A percentile compares a stretch with the other conserved stretches of the same genome.
Conservation (phyloP, 92 coral and sea anemone species). For the Bergia sp. region DNA sequence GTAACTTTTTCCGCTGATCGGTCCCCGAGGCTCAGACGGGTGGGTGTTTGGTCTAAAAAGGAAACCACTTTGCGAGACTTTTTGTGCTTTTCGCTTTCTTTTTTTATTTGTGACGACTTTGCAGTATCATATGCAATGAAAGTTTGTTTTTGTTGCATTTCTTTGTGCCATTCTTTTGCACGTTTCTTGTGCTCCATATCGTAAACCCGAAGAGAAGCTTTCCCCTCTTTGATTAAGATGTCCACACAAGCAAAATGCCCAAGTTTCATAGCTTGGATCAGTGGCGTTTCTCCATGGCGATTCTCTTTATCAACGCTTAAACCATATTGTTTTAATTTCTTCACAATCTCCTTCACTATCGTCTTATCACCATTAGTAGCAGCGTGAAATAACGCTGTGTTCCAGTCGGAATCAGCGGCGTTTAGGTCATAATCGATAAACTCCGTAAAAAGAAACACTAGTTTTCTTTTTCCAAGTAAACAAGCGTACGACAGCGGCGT, state of each 20-base stretch:
- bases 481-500: constrained; percentile 79
- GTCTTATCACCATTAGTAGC: constrained; percentile 73
- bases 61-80: background rate
- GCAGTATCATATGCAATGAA: background rate
- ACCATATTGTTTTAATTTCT: constrained; percentile 65
- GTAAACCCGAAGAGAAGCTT: constrained; percentile 69
- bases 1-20: background rate
- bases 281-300: constrained; percentile 75
- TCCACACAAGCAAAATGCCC: constrained; percentile 70
- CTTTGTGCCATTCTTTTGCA: constrained; percentile 71
- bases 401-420: constrained; percentile 65
- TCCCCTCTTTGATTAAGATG: constrained; percentile 63
- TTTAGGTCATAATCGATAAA: constrained; percentile 79
- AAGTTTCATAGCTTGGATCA: constrained; percentile 72
- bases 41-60: background rate
- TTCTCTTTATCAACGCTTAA: constrained; percentile 71
- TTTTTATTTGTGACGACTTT: background rate
- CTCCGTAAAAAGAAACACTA: constrained; percentile 61
- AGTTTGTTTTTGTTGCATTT: constrained; percentile 17
- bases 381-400: constrained; percentile 84
- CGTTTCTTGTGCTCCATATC: constrained; percentile 62
- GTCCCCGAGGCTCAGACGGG: too few relatives aligned
- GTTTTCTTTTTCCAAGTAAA: constrained; percentile 61
- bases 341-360: constrained; percentile 68
- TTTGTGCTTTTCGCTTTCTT: background rate